Evolutionary conservation across 53 echinoderm and acorn worm species (phyloP).

Genomic region (Astropecten irregularis): DNA sequence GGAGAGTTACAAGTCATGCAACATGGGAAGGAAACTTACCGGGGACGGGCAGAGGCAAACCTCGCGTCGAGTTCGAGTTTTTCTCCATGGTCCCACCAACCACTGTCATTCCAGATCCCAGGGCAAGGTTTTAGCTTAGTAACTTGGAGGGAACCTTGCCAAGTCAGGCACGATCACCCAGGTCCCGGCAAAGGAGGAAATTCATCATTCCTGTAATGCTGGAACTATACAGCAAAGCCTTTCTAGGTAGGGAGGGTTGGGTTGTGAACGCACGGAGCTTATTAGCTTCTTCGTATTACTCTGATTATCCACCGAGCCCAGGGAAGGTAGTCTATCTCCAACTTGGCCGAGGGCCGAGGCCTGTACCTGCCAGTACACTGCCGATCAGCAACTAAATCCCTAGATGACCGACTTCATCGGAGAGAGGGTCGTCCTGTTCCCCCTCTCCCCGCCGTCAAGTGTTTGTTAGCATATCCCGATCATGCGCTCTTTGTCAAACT

Average conservation of each 20-base stretch:
- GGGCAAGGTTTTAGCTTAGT: background rate
- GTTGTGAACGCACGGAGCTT: background rate
- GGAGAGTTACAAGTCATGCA: no score
- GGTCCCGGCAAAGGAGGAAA: conserved; percentile 13
- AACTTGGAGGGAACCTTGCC: background rate
- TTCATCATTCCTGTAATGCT: conserved; percentile 25
- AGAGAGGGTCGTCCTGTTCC: conserved; percentile 1
- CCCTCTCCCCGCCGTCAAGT: conserved; percentile 15
- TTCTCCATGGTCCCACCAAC: conserved; percentile 47
- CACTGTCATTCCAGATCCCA: conserved; percentile 40
- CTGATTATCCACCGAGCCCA: background rate
- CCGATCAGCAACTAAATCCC: conserved; percentile 35
- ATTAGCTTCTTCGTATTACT: no score
- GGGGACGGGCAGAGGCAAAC: conserved; percentile 43
- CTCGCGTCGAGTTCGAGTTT: conserved; percentile 51
- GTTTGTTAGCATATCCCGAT: conserved; percentile 4
- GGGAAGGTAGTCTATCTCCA: background rate
- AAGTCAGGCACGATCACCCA: conserved; percentile 9
- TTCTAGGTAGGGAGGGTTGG: no score
- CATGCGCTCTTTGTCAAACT: conserved; percentile 13
- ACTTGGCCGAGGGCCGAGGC: conserved; percentile 28
- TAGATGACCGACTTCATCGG: conserved; percentile 24
- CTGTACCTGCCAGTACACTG: conserved; percentile 44
- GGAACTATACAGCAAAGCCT: background rate
- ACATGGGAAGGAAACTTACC: conserved; percentile 39